A percentile compares a stretch with the other conserved stretches of the same genome.
These are phyloP conservation scores for Elephas maximus DNA, from an alignment of 2,113 vertebrate genomes.

Conservation along the genomic window DNA sequence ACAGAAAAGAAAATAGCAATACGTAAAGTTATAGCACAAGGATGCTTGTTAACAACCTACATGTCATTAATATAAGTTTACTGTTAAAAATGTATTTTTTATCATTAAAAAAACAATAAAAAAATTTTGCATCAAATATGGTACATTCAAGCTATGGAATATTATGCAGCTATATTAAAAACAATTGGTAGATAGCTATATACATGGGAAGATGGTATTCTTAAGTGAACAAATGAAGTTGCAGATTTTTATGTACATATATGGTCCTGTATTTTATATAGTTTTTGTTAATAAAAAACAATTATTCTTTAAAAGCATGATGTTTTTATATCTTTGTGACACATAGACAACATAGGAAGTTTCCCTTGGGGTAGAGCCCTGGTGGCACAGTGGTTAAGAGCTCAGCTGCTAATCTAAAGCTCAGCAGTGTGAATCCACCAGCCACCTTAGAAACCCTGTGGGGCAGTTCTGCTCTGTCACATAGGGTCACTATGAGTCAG, in stretches of 20 bases:
- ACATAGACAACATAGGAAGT: neutral
- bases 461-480: too few relatives aligned
- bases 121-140: neutral
- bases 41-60: neutral
- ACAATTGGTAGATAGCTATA: neutral
- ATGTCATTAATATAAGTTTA: neutral
- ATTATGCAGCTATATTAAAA: neutral
- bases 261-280: neutral
- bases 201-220: neutral
- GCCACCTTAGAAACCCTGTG: too few relatives aligned
- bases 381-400: too few relatives aligned
- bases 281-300: conserved; percentile 5
- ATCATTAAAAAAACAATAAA: neutral
- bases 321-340: neutral
- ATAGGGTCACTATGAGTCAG: too few relatives aligned
- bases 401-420: too few relatives aligned
- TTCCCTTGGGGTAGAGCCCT: neutral
- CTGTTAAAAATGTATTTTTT: conserved; percentile 23
- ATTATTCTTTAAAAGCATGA: neutral
- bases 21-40: neutral
- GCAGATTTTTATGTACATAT: neutral
- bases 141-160: neutral
- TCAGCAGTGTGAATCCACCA: too few relatives aligned
- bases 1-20: neutral
- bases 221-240: conserved; percentile 15